These are phyloP conservation scores for Medauroidea extradentata DNA, from an alignment of 1,140 invertebrate species.

Conservation along the genomic window DNA sequence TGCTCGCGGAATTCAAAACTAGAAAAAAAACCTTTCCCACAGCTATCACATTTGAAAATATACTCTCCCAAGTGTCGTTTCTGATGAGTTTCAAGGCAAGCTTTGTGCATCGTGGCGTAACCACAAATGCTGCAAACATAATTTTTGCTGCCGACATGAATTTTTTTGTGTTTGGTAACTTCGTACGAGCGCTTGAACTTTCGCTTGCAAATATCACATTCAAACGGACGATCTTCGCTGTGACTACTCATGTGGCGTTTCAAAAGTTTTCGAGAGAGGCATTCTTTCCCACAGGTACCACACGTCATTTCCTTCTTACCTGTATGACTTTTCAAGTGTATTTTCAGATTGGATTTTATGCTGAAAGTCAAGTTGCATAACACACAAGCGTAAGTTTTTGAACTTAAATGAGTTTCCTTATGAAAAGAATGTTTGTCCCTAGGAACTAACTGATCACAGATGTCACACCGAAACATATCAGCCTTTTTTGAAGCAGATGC, in stretches of 20 bases:
- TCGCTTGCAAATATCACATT: slow-evolving; percentile 52
- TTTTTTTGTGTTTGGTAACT: slow-evolving; percentile 59
- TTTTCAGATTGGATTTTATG: slow-evolving; percentile 38
- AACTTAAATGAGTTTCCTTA: slow-evolving; percentile 53
- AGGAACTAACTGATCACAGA: slow-evolving; percentile 56
- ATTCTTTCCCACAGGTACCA: slow-evolving; percentile 7
- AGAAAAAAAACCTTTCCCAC: slow-evolving; percentile 67
- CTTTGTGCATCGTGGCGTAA: slow-evolving; percentile 40
- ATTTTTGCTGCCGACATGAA: slow-evolving; percentile 56
- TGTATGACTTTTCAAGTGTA: slow-evolving; percentile 28
- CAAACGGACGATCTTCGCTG: slow-evolving; percentile 43
- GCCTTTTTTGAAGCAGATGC: too few relatives aligned
- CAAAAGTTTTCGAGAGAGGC: slow-evolving; percentile 4
- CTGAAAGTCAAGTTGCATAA: slow-evolving; percentile 66
- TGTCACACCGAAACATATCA: slow-evolving; percentile 37
- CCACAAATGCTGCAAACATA: slow-evolving; percentile 40
- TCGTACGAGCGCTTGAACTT: slow-evolving; percentile 53
- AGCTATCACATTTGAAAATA: slow-evolving; percentile 54
- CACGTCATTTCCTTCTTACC: not conserved
- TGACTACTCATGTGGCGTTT: slow-evolving; percentile 26
- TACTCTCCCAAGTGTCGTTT: slow-evolving; percentile 43
- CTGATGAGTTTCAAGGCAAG: slow-evolving; percentile 41
- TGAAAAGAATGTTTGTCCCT: not conserved
- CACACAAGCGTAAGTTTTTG: slow-evolving; percentile 68
- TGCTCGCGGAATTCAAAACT: slow-evolving; percentile 53